phyloP scores from a whole-genome alignment of 2,797 vertebrate species.

The Anguilla marmorata region DNA sequence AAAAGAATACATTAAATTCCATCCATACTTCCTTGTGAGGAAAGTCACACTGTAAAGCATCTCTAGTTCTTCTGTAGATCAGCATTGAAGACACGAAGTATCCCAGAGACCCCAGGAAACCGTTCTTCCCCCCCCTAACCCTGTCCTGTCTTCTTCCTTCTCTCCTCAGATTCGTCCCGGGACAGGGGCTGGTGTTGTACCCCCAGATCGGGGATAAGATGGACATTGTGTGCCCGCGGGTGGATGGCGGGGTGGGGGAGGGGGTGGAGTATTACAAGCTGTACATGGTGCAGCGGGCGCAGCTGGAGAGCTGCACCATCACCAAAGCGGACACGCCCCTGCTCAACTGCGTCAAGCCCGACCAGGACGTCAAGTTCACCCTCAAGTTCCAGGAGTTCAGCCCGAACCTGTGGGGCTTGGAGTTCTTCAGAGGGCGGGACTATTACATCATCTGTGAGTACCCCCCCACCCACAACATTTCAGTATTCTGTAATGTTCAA shows the following conservation, averaged over 20 bases:
- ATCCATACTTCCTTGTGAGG: background rate
- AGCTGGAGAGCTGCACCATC: slow-evolving; percentile 90
- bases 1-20: background rate
- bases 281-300: slow-evolving; percentile 91
- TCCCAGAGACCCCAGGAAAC: background rate
- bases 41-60: too few species aligned
- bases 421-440: slow-evolving; percentile 94
- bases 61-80: background rate
- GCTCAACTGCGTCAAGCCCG: slow-evolving; percentile 94
- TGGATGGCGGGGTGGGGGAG: slow-evolving; percentile 76
- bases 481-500: background rate
- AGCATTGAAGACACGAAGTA: too few species aligned
- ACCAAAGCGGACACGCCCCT: slow-evolving; percentile 87
- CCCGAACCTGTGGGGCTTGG: slow-evolving; percentile 96
- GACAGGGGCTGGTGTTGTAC: slow-evolving; percentile 90
- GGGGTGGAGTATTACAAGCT: slow-evolving; percentile 91
- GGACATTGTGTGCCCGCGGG: slow-evolving; percentile 96
- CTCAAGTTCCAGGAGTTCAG: slow-evolving; percentile 99
- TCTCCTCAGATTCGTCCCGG: slow-evolving; percentile 79
- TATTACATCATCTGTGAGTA: slow-evolving; percentile 98
- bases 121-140: slow-evolving; percentile 49
- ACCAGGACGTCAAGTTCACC: slow-evolving; percentile 96
- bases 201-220: slow-evolving; percentile 99
- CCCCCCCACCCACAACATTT: background rate
- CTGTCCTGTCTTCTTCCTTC: slow-evolving; percentile 45